Percentiles rank a stretch among this genome's conserved stretches.
phyloP scores from a whole-genome alignment of 2,888 invertebrate species.

The Cotesia congregata region DNA sequence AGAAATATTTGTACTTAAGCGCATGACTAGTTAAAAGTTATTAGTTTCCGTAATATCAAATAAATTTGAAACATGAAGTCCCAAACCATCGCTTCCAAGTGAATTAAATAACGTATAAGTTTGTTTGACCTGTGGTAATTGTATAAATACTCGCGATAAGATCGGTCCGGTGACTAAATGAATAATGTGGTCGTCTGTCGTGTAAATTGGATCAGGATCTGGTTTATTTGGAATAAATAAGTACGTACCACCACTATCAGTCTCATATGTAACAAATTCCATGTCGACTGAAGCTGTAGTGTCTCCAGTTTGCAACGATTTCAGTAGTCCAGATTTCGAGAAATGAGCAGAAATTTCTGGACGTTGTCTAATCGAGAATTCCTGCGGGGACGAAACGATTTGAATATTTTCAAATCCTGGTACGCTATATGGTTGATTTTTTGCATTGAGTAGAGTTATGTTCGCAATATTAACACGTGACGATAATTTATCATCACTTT shows the following conservation, averaged over 20 bases:
- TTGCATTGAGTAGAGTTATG: slow-evolving; percentile 73
- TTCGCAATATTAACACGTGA: slow-evolving; percentile 72
- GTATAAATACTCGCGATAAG: slow-evolving; percentile 82
- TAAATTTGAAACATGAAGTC: slow-evolving; percentile 77
- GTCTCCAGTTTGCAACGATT: slow-evolving; percentile 76
- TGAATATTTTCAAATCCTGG: slow-evolving; percentile 70
- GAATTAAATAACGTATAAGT: slow-evolving; percentile 76
- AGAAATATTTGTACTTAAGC: slow-evolving; percentile 82
- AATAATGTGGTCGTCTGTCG: slow-evolving; percentile 74
- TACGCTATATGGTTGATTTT: slow-evolving; percentile 70
- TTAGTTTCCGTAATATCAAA: slow-evolving; percentile 79
- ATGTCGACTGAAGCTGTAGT: slow-evolving; percentile 79
- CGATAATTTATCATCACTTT: slow-evolving; percentile 67
- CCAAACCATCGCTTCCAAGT: slow-evolving; percentile 76
- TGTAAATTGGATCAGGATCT: slow-evolving; percentile 71
- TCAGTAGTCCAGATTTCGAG: slow-evolving; percentile 79
- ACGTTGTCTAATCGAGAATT: slow-evolving; percentile 74
- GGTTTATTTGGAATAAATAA: slow-evolving; percentile 89
- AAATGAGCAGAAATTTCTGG: slow-evolving; percentile 75
- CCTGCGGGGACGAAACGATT: slow-evolving; percentile 69
- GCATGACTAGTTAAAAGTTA: slow-evolving; percentile 92
- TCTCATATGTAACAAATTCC: slow-evolving; percentile 86
- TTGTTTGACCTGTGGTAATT: slow-evolving; percentile 79
- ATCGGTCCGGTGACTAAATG: slow-evolving; percentile 84
- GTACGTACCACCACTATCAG: slow-evolving; percentile 91